phyloP scores from a whole-genome alignment of 2,113 vertebrate genomes.

The Phocoena phocoena region DNA sequence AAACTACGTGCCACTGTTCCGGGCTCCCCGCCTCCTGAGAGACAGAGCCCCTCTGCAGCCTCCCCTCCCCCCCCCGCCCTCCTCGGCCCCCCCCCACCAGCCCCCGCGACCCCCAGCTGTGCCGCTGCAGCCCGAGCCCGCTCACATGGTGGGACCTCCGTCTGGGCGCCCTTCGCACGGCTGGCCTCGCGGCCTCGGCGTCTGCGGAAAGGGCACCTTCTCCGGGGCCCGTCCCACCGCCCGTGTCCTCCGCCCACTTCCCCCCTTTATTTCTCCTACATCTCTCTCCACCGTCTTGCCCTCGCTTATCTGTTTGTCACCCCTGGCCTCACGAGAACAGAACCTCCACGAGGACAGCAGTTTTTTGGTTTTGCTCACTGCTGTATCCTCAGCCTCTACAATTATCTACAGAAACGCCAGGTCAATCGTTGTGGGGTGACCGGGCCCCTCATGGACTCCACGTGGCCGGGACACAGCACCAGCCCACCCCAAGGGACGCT shows the following conservation, averaged over 20 bases:
- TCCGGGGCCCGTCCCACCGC: too few species aligned
- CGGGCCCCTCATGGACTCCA: not conserved
- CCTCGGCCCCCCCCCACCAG: not conserved
- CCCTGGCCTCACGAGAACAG: not conserved
- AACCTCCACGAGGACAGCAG: not conserved
- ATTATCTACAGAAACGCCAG: not conserved
- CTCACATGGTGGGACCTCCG: accelerated
- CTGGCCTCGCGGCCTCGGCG: not conserved
- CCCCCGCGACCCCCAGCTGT: not conserved
- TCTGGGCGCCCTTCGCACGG: not conserved
- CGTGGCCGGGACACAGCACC: not conserved
- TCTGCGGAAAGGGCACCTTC: not conserved
- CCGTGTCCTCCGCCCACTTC: not conserved
- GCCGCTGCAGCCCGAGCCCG: not conserved
- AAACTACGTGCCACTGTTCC: not conserved
- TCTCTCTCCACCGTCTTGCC: not conserved
- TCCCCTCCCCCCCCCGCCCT: not conserved
- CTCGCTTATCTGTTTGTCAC: not conserved
- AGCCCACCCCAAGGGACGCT: accelerated
- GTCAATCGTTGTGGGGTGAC: not conserved
- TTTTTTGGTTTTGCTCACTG: not conserved
- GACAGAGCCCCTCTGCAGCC: too few species aligned
- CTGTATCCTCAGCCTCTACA: not conserved
- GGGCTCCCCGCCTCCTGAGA: not conserved
- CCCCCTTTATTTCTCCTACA: not conserved